These are phyloP conservation scores for Tenthredo notha DNA, from an alignment of 2,888 invertebrate genomes.

Conservation along the genomic window DNA sequence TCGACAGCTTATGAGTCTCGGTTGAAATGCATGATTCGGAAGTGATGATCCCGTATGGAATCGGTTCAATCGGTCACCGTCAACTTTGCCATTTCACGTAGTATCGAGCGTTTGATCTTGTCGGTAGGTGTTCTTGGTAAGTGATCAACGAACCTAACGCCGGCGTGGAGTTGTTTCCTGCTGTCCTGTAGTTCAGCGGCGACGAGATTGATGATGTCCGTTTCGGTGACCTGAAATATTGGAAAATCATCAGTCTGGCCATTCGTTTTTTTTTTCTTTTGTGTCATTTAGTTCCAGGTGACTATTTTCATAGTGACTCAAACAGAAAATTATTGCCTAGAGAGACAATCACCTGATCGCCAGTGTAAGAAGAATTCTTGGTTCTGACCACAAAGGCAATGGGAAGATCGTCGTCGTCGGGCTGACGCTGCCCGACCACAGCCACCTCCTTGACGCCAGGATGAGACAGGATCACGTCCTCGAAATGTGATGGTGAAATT, in stretches of 20 bases:
- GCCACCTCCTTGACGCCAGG: conserved; percentile 69
- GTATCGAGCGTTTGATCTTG: conserved; percentile 3
- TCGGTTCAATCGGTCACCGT: background rate
- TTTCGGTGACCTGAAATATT: conserved; percentile 34
- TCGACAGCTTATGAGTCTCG: too few species aligned
- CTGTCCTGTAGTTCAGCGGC: conserved; percentile 17
- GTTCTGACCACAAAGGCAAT: conserved; percentile 68
- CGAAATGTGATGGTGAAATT: conserved; percentile 71
- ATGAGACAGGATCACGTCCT: conserved; percentile 65
- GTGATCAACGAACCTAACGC: conserved; percentile 34
- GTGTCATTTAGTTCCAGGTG: too few species aligned
- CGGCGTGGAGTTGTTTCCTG: conserved; percentile 29
- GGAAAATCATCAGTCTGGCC: background rate
- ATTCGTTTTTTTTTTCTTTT: background rate
- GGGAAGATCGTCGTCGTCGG: conserved; percentile 68
- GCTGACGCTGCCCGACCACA: conserved; percentile 69
- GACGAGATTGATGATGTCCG: conserved; percentile 46
- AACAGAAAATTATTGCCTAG: too few species aligned
- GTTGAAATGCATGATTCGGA: too few species aligned
- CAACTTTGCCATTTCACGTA: conserved; percentile 2
- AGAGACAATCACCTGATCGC: background rate
- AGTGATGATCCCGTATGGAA: background rate
- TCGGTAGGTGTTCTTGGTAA: conserved; percentile 24
- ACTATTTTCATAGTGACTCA: too few species aligned
- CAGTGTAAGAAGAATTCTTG: background rate